phyloP scores from a whole-genome alignment of 1,140 invertebrate genomes.

The Frieseomelitta varia region DNA sequence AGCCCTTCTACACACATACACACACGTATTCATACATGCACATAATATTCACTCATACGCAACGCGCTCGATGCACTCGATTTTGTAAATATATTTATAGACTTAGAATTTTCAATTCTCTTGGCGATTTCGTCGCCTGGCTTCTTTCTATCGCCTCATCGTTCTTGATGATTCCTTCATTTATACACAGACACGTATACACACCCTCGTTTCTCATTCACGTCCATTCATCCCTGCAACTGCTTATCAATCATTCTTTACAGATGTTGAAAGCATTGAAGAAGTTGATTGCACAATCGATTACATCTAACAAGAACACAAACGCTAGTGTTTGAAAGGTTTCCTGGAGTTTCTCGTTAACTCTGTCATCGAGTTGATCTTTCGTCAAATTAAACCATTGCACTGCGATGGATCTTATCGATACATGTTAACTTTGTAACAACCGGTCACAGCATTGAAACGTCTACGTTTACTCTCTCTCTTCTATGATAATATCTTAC shows the following conservation, averaged over 20 bases:
- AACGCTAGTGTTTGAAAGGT: background rate
- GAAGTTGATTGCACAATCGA: constrained; percentile 44
- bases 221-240: background rate
- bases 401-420: background rate
- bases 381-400: background rate
- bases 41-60: no score
- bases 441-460: background rate
- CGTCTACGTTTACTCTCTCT: background rate
- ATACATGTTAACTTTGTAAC: no score
- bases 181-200: background rate
- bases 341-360: background rate
- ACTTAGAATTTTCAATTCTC: constrained; percentile 76
- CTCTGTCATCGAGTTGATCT: background rate
- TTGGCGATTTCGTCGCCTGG: constrained; percentile 67
- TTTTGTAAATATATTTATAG: constrained; percentile 66
- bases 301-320: background rate
- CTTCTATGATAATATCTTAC: background rate
- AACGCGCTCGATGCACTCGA: no score
- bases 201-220: background rate
- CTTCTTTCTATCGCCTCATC: constrained; percentile 34
- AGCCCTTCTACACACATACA: background rate
- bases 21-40: no score
- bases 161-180: background rate
- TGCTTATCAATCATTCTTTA: constrained; percentile 15
- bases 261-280: constrained; percentile 52